A percentile compares a stretch with the other conserved stretches of the same genome.
These are phyloP conservation scores for Ridgeia piscesae DNA, from an alignment of 1,140 invertebrate species.

Conservation along the genomic window DNA sequence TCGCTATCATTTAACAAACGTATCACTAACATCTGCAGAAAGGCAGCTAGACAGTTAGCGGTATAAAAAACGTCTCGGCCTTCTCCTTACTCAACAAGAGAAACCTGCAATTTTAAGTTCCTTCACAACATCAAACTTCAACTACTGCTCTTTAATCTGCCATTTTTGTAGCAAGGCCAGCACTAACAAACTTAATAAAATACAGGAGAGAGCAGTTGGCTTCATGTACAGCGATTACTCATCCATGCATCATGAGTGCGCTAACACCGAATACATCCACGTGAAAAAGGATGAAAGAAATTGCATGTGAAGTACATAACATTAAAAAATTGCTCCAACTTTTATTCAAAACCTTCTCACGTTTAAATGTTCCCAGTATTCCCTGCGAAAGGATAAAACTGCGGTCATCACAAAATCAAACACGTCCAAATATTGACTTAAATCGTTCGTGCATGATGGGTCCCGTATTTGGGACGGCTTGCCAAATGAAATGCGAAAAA, in stretches of 20 bases:
- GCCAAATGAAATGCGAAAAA: background rate
- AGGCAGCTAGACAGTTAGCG: background rate
- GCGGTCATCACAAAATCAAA: background rate
- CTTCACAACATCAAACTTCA: slow-evolving; percentile 24
- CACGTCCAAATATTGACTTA: background rate
- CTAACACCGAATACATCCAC: background rate
- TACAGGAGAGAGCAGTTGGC: slow-evolving; percentile 19
- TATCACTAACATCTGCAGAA: background rate
- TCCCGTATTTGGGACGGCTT: background rate
- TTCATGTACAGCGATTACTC: slow-evolving; percentile 19
- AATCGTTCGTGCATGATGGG: background rate
- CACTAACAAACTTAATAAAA: slow-evolving; percentile 14
- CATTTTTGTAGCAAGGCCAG: slow-evolving; percentile 23
- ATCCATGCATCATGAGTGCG: background rate
- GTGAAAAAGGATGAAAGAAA: background rate
- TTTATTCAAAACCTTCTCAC: background rate
- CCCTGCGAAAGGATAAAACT: background rate
- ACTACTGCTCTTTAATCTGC: slow-evolving; percentile 22
- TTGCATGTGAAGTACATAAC: background rate
- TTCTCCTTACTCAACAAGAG: background rate
- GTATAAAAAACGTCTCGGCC: background rate
- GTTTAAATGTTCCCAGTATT: background rate
- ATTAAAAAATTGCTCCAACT: background rate
- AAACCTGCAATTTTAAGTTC: background rate
- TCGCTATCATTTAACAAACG: background rate